A percentile compares a stretch with the other conserved stretches of the same genome.
Conservation (phyloP, 1,140 invertebrate genomes). For the Danaus melanippus region DNA sequence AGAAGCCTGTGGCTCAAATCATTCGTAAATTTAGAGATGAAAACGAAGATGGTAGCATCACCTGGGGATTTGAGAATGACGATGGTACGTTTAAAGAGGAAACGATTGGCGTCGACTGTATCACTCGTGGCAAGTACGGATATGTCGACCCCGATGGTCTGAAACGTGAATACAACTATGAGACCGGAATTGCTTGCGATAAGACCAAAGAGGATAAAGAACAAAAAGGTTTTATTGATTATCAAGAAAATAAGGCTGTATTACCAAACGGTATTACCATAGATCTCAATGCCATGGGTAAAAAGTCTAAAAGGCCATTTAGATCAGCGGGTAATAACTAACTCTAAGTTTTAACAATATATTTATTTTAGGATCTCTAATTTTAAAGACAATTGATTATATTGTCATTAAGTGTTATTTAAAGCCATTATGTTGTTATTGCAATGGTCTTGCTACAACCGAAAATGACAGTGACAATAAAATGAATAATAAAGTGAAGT, state of each 20-base stretch:
- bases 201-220: constrained; percentile 74
- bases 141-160: constrained; percentile 87
- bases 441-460: constrained; percentile 19
- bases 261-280: constrained; percentile 80
- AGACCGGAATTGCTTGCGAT: constrained; percentile 79
- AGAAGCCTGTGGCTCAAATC: constrained; percentile 82
- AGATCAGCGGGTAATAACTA: constrained; percentile 57
- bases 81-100: constrained; percentile 87
- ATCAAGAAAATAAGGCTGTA: constrained; percentile 79
- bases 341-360: constrained; percentile 41
- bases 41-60: constrained; percentile 86
- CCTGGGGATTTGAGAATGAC: constrained; percentile 90
- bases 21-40: constrained; percentile 83
- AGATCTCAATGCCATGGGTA: constrained; percentile 78
- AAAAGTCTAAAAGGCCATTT: constrained; percentile 77
- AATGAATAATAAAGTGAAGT: no score
- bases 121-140: constrained; percentile 86
- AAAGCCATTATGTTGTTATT: constrained; percentile 21
- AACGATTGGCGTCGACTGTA: constrained; percentile 83
- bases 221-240: constrained; percentile 78
- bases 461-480: constrained; percentile 8
- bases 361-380: constrained; percentile 67
- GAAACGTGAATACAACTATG: constrained; percentile 81
- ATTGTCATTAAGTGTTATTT: constrained; percentile 36
- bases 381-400: constrained; percentile 41